These are phyloP conservation scores for Salvelinus alpinus DNA, from an alignment of 2,113 vertebrate species.

Conservation along the genomic window DNA sequence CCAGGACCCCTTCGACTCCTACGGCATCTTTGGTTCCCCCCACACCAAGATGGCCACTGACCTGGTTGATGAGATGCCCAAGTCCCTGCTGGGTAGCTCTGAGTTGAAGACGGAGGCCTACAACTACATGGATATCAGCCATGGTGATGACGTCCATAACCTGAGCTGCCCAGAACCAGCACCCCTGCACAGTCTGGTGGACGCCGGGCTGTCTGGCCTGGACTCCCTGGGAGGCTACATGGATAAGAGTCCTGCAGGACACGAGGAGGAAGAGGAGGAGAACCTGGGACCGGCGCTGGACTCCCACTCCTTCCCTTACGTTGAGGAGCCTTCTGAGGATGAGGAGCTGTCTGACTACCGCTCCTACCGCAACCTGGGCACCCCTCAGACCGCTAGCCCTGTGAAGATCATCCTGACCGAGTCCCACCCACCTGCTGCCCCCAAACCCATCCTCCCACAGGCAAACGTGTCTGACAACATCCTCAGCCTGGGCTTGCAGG, in stretches of 20 bases:
- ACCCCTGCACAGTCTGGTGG: slow-evolving; percentile 55
- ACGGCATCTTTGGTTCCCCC: slow-evolving; percentile 80
- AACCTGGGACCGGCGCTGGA: slow-evolving; percentile 69
- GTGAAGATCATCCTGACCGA: slow-evolving; percentile 88
- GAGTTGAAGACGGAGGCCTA: slow-evolving; percentile 84
- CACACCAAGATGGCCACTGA: slow-evolving; percentile 87
- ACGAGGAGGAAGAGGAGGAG: slow-evolving; percentile 58
- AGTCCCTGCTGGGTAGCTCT: slow-evolving; percentile 79
- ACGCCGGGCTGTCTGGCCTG: slow-evolving; percentile 61
- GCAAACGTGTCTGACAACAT: slow-evolving; percentile 61
- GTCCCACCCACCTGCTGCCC: slow-evolving; percentile 59
- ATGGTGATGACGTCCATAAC: slow-evolving; percentile 74
- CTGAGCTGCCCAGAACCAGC: slow-evolving; percentile 49
- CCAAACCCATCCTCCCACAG: slow-evolving; percentile 53
- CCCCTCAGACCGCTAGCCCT: slow-evolving; percentile 73
- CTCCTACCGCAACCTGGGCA: slow-evolving; percentile 71
- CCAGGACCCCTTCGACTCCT: slow-evolving; percentile 75
- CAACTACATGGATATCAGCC: slow-evolving; percentile 96
- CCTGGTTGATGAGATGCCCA: slow-evolving; percentile 70
- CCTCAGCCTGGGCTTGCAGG: slow-evolving; percentile 85
- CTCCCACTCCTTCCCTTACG: slow-evolving; percentile 77
- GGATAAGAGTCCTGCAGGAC: slow-evolving; percentile 64
- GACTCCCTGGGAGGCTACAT: slow-evolving; percentile 63
- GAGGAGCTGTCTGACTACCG: slow-evolving; percentile 78
- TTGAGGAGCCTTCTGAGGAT: slow-evolving; percentile 78